Conservation (phyloP, 2,113 vertebrate genomes). For the Motacilla tschutschensis region DNA sequence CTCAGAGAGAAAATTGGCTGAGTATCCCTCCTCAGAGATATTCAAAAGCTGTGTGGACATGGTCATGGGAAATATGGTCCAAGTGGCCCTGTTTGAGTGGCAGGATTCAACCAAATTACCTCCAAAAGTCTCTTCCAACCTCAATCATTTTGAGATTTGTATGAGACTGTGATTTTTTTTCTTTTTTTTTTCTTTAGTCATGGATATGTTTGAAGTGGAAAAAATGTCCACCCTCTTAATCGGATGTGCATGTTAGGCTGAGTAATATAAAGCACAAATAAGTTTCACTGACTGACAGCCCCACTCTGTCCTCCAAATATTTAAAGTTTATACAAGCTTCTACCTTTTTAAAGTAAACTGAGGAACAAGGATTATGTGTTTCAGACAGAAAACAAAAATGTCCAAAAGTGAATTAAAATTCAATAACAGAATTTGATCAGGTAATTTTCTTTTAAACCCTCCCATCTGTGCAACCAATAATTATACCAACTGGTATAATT, state of each 20-base stretch:
- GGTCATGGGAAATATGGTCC: neutral
- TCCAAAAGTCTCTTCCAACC: neutral
- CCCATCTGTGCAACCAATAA: constrained; percentile 36
- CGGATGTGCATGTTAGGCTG: neutral
- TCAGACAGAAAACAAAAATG: neutral
- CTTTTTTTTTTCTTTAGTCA: neutral
- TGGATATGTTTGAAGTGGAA: neutral
- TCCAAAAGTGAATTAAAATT: constrained; percentile 6
- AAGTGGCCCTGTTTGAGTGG: neutral
- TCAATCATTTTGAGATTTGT: neutral
- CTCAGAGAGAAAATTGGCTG: neutral
- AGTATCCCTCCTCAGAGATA: neutral
- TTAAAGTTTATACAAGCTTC: neutral
- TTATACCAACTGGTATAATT: constrained; percentile 4
- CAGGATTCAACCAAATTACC: neutral
- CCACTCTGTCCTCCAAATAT: rapidly evolving
- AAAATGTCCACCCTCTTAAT: neutral
- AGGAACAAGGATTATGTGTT: neutral
- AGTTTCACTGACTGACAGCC: neutral
- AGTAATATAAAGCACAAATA: neutral
- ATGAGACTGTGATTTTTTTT: no score
- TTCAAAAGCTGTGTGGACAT: neutral
- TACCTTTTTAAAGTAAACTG: neutral
- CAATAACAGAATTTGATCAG: neutral
- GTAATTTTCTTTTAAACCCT: constrained; percentile 34